Base-by-base conservation (phyloP, 2,888 invertebrate genomes). In the Eupelmus urozonus region DNA sequence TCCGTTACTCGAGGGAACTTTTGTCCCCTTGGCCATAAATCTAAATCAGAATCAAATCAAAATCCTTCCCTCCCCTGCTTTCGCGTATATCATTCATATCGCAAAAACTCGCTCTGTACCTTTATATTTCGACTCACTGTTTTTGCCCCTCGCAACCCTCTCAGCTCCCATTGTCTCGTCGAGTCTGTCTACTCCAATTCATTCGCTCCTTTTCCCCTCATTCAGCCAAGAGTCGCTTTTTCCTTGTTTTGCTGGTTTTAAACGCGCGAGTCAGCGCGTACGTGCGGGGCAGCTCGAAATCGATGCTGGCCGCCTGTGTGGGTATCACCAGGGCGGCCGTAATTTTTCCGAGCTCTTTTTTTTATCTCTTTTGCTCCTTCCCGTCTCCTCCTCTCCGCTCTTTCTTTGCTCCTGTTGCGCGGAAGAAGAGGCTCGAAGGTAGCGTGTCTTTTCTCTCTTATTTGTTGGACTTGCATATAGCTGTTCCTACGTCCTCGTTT, bases 301-400 rank as follows among this genome's bases (percentile, higher is more conserved):
- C 63, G 63, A 63, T 63, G 63, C n/a, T n/a, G 9, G 20, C 40
- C 34, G 13, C 55, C 2, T 20, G 62, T 40, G 63, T 49, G 63
- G 45, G 63, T 63, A 45, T 63, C 63, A 45, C 45, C 63, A 45
- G 63, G 63, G 42, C 45, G n/a, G n/a, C n/a, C 63, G 63, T 63
- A 63, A 63, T 63, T 63, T 63, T 18, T 40, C 45, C 20, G 63
- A 63, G 49, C 63, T 63, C 49, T 25, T 25, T 63, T 63, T 42
- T 16, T 13, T 40, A 34, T 7, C 2, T 62, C n/a, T 34, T 51
- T 45, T 45, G 7, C 51, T 18, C 18, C 4, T 18, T 51, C 51
- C 25, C 3, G 25, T 7, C 11, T 55, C 25, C 27, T 55, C 13
- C 13, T 13, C 11, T 55, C 11, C 13, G 3, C 25, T 18, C 4